Base-by-base conservation (phyloP, 2,113 vertebrate species). In the Lampris incognitus region DNA sequence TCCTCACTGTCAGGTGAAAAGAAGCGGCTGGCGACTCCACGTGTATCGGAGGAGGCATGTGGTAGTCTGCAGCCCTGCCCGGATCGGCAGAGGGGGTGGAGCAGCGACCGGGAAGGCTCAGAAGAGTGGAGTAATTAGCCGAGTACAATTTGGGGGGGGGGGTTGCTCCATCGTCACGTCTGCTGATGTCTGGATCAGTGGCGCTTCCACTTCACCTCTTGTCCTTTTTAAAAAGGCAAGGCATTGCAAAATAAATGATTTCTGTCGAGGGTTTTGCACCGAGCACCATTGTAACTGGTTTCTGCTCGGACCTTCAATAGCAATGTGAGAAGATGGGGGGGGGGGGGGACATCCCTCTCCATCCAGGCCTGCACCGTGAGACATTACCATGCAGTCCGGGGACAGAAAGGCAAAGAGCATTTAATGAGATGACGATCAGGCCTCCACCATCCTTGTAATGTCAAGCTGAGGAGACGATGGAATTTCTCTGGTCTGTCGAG, bases 391-490 rank as follows among this genome's bases (percentile, higher is more conserved):
- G 71, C 66, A 11, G 60, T 49, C 69, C 50, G 6, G 74, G 70
- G 73, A 52, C 9, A 38, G 46, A 61, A 65, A 78, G 79, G 75
- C 76, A 84, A 79, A 86, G 86, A 73, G 75, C 13, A 41, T 86
- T 92, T 90, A 92, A 90, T 89, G 86, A 88, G 88, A 84, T 83
- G 71, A 24, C 24, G 83, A 83, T 59, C 77, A 67, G 3, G 60
- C 82, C 77, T 70, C 89, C 72, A 76, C 77, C 80, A 76, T 88
- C 24, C 81, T 88, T 85, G 72, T 78, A 83, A 81, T 68, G 89
- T 82, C 76, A 82, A 79, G 78, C 79, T 84, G 83, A 88, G 60
- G 79, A 81, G 79, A 89, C 85, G 87, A 85, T 89, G 83, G 90
- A 84, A 88, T 89, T 83, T 90, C 69, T 88, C 79, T 85, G 88